Evolutionary conservation across 2,113 vertebrate species (phyloP).

Genomic region (Brachionichthys hirsutus): DNA sequence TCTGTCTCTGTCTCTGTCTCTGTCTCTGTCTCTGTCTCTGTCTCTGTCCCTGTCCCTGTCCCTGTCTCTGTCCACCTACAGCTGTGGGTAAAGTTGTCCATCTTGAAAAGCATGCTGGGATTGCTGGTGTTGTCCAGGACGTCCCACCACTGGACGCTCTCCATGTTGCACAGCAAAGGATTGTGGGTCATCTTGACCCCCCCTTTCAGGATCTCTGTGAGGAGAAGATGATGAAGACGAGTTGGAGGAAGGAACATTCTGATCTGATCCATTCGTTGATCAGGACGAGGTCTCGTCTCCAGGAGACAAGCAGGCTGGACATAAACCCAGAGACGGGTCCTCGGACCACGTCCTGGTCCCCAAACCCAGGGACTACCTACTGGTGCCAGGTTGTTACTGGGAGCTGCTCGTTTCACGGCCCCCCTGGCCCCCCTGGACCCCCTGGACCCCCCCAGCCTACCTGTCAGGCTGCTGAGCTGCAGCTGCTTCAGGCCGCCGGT

Average conservation of each 20-base stretch:
- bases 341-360: too few relatives aligned
- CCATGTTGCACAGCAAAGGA: conserved; percentile 82
- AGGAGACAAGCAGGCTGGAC: too few relatives aligned
- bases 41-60: neutral
- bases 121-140: conserved; percentile 71
- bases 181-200: conserved; percentile 86
- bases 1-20: neutral
- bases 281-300: too few relatives aligned
- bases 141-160: conserved; percentile 87
- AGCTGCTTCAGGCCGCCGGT: conserved; percentile 80
- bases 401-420: neutral
- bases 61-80: conserved; percentile 37
- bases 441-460: too few relatives aligned
- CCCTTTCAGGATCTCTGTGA: conserved; percentile 87
- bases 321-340: too few relatives aligned
- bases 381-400: neutral
- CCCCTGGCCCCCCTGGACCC: too few relatives aligned
- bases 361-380: too few relatives aligned
- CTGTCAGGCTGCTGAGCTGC: conserved; percentile 82
- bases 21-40: neutral
- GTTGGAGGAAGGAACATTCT: too few relatives aligned
- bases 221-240: conserved; percentile 1
- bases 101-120: conserved; percentile 15
- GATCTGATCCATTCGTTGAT: too few relatives aligned
- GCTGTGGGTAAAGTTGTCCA: neutral